Evolutionary conservation across 1,140 invertebrate genomes (phyloP), one percentile per base, ranked within the genome.

Genomic region (Drosophila littoralis): DNA sequence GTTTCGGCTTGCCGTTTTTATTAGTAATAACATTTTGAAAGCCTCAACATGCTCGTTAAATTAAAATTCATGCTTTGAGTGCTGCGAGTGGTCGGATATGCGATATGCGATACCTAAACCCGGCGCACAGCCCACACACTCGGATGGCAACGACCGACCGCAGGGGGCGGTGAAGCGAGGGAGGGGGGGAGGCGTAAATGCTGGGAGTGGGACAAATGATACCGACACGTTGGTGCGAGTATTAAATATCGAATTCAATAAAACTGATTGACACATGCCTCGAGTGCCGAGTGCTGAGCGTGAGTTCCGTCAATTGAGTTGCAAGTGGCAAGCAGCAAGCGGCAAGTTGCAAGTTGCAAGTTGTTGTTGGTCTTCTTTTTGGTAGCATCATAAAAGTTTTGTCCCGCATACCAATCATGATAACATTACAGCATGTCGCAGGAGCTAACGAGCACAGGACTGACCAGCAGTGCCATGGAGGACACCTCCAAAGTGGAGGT

Each of bases 231-330:
- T 58, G 54, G 73, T 45, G 55, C 55, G 42, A 42, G 42, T 84
- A 89, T 89, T 89, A 83, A 89, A 89, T 89, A 77, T 89, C 84
- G 80, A 60, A 89, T 89, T 89, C 84, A 88, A 88, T 89, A 89
- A 89, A 89, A 89, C 54, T 81, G 74, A 89, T 89, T 89, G 84
- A 81, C 84, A 88, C 79, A 88, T 80, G 68, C 57, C 61, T 57
- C 12, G 12, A 32, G 6, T 13, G 28, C 45, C 60, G 33, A 45
- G 43, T 43, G 43, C 43, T n/a, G 12, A 6, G 4, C 50, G 4
- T 28, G 4, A 28, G 4, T 28, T 28, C 22, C 22, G 4, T 28
- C 22, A 7, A 55, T 57, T n/a, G 28, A 17, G 46, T 52, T 68
- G 75, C 10, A 40, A 33, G 35, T 35, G 42, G 63, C 52, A 32